phyloP scores from a whole-genome alignment of 2,888 invertebrate species.

The Sarcophaga carnaria region DNA sequence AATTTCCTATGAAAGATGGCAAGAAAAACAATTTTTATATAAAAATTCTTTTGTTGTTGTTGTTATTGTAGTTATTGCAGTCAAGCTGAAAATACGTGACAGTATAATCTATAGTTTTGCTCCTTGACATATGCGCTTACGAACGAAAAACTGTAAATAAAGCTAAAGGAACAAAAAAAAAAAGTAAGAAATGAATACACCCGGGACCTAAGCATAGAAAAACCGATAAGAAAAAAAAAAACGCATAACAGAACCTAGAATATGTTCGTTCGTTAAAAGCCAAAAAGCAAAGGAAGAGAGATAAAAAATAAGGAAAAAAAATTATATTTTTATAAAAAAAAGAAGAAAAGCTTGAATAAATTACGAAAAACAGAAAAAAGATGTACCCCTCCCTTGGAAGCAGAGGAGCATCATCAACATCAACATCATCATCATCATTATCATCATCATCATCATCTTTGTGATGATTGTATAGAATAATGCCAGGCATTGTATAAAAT shows the following conservation, averaged over 20 bases:
- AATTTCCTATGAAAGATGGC: constrained; percentile 1
- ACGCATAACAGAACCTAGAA: not conserved
- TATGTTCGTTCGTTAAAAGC: constrained; percentile 23
- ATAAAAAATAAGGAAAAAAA: not conserved
- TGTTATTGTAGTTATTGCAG: not conserved
- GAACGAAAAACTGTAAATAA: constrained; percentile 12
- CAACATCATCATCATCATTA: not conserved
- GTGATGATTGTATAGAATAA: not conserved
- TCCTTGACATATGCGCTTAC: constrained; percentile 51
- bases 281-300: constrained; percentile 1
- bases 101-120: constrained; percentile 66
- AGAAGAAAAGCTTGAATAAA: constrained; percentile 16
- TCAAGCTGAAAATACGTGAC: constrained; percentile 58
- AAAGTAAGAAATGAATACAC: constrained; percentile 24
- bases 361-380: constrained; percentile 32
- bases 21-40: constrained; percentile 46
- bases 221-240: not conserved
- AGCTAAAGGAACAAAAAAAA: not conserved
- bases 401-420: constrained; percentile 39
- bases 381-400: not conserved
- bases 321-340: not conserved
- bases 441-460: not conserved
- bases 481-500: constrained; percentile 18
- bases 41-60: constrained; percentile 1
- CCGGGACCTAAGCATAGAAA: constrained; percentile 35